These are phyloP conservation scores for Caracal caracal DNA, from an alignment of 2,113 vertebrate genomes.

Conservation along the genomic window DNA sequence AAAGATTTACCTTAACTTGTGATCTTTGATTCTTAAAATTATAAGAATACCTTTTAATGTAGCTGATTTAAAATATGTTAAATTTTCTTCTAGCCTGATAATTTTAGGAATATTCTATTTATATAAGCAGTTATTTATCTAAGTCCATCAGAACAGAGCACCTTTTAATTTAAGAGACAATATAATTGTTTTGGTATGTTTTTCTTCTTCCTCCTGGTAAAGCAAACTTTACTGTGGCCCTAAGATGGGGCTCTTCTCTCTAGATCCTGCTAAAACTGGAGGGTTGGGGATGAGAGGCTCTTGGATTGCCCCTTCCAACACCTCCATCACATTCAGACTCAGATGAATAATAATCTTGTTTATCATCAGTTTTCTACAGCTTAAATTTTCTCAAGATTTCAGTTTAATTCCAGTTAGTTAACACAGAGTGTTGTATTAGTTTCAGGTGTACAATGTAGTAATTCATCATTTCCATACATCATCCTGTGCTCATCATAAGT, in stretches of 20 bases:
- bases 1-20: slow-evolving; percentile 31
- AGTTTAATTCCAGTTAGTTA: background rate
- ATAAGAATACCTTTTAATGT: background rate
- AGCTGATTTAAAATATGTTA: slow-evolving; percentile 33
- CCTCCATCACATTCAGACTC: background rate
- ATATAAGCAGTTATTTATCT: background rate
- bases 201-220: background rate
- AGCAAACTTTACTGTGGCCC: slow-evolving; percentile 55
- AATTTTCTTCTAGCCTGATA: slow-evolving; percentile 1
- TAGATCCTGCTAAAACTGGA: background rate
- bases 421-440: background rate
- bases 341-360: background rate
- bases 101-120: slow-evolving; percentile 25
- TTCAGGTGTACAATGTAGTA: background rate
- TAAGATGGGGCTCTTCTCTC: background rate
- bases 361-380: background rate
- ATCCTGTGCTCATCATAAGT: background rate
- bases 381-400: background rate
- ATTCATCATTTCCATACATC: background rate
- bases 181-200: background rate
- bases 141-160: background rate
- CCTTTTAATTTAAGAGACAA: slow-evolving; percentile 29
- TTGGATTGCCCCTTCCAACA: background rate
- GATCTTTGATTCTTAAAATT: slow-evolving; percentile 29
- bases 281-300: background rate